Evolutionary conservation across 2,113 vertebrate species (phyloP), one percentile per base, ranked within the genome.

Genomic region (Myiozetetes cayanensis): DNA sequence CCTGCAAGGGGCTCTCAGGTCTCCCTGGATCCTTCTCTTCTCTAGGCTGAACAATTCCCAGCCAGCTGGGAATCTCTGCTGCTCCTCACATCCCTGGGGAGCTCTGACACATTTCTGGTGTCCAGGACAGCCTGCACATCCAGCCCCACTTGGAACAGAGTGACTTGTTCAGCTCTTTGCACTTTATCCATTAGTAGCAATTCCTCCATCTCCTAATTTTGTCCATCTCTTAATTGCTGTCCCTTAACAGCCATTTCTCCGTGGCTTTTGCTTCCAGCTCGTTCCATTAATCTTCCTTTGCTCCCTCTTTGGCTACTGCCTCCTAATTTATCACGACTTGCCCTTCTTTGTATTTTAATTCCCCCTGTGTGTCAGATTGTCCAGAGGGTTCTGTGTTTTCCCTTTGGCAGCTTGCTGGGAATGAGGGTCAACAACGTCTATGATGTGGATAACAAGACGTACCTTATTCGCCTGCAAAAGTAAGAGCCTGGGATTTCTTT

Each of bases 401-500:
- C 66, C 90, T 87, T 79, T 92, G 84, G 21, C 98, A 99, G 99
- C 95, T 98, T 99, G 83, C 61, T 99, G 91, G 99, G 99, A 56
- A 99, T 99, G 99, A 98, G 99, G 96, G 99, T 99, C 24, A 97
- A 99, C 98, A 99, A 99, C 84, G 98, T 99, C 72, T 99, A 99
- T 52, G 99, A 99, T 97, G 99, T 99, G 97, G 99, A 99, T 97
- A 99, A 97, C 68, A 99, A 99, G 98, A 99, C 99, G 0, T 99
- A 99, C 43, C 99, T 99, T 82, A 99, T 99, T 91, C 99, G 99
- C 43, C 98, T 99, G 28, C 99, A 99, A 76, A 99, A 99, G 99
- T 99, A 98, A 99, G 99, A 75, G 25, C 35, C 43, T 19, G 10
- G 5, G 31, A 5, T 31, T 3, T 3, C 62, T 88, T 67, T 41